A percentile compares a stretch with the other conserved stretches of the same genome.
Conservation (phyloP, 2,113 vertebrate species). For the Oreochromis niloticus region DNA sequence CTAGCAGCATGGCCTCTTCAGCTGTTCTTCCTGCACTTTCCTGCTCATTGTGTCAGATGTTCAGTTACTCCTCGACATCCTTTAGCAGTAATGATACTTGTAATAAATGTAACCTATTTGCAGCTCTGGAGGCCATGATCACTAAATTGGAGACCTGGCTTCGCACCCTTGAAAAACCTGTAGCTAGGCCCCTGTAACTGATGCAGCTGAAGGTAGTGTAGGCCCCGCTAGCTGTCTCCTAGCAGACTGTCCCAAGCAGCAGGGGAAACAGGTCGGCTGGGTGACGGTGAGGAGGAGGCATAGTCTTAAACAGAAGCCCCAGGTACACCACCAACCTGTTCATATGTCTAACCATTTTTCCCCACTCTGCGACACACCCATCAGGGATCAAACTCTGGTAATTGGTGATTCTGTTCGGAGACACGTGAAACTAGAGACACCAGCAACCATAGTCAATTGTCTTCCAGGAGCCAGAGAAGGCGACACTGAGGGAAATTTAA, state of each 20-base stretch:
- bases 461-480: no score
- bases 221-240: no score
- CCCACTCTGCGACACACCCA: background rate
- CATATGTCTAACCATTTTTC: background rate
- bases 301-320: background rate
- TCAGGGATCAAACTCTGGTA: background rate
- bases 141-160: background rate
- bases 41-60: background rate
- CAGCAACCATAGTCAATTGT: no score
- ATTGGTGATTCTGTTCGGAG: no score
- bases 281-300: no score
- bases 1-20: background rate
- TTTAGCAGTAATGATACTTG: background rate
- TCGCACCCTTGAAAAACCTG: background rate
- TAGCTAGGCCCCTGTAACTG: background rate
- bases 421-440: no score
- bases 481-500: no score
- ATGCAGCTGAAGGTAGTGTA: background rate
- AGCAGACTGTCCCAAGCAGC: no score
- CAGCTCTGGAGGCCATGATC: background rate
- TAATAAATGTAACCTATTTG: background rate
- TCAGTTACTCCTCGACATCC: background rate
- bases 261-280: no score
- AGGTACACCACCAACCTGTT: background rate
- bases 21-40: background rate